Percentiles rank a stretch among this genome's conserved stretches.
Evolutionary conservation across 2,797 vertebrate genomes (phyloP).

Genomic region (Lophotriccus pileatus): DNA sequence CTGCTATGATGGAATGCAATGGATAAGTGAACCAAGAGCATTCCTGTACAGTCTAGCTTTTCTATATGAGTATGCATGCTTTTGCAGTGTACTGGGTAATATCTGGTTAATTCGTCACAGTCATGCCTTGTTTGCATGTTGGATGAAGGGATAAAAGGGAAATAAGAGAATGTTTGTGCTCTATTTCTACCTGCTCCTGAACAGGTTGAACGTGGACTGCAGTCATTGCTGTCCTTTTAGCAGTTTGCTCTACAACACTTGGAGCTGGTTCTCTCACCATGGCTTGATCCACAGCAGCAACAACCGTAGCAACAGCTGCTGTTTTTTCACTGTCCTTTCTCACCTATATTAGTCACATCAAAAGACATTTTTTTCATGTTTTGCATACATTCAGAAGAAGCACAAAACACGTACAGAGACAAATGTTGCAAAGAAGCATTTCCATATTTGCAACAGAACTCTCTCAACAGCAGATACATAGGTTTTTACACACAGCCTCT

Average conservation of each 20-base stretch:
- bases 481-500: not conserved
- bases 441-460: not conserved
- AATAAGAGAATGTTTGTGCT: not conserved
- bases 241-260: conserved; percentile 76
- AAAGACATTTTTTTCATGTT: conserved; percentile 51
- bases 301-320: conserved; percentile 80
- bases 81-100: not conserved
- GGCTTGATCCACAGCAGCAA: conserved; percentile 82
- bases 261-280: conserved; percentile 81
- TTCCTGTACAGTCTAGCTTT: not conserved
- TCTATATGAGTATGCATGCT: conserved; percentile 12
- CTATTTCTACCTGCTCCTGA: conserved; percentile 77
- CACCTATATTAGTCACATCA: conserved; percentile 70
- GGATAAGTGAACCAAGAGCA: not conserved
- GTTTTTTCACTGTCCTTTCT: conserved; percentile 78
- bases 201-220: conserved; percentile 75
- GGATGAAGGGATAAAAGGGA: not conserved
- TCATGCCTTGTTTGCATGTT: conserved; percentile 8
- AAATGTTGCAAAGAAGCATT: not conserved
- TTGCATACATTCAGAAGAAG: not conserved
- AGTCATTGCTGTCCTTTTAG: conserved; percentile 78
- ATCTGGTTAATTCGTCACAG: conserved; percentile 48
- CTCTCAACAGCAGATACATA: not conserved
- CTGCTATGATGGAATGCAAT: not conserved
- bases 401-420: conserved; percentile 5